Base-by-base conservation (phyloP, 35 echinoderm and acorn worm genomes). In the Heliocidaris tuberculata region DNA sequence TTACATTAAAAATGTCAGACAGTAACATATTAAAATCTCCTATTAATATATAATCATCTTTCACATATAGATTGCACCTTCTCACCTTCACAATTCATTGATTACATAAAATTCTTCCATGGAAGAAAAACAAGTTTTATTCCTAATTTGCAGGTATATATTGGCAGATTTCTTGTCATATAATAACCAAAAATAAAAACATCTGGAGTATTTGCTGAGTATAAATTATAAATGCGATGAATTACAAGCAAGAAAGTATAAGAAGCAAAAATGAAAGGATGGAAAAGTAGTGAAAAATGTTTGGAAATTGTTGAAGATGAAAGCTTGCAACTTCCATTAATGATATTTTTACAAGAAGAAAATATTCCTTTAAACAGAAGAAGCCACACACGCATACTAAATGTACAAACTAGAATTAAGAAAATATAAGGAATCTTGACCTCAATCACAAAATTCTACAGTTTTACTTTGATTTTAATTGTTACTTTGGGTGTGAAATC, bases 11-110 rank as follows among this genome's bases (percentile, higher is more conserved):
- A 78, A 78, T 78, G 65, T 78, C 65, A 78, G 27, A 78, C 65
- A 7, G 65, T 78, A 78, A n/a, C 65, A 78, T 78, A 78, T n/a
- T 78, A 78, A 78, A 78, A 78, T 78, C 65, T 52, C 50, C 50
- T 78, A 78, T 78, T 78, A 78, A 78, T 78, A 78, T 78, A 78
- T 78, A 78, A 78, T 78, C 65, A 78, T 78, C 65, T 78, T 78
- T 78, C 65, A 78, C 27, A 78, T n/a, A 78, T 21, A 78, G 21
- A 78, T 78, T 78, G 65, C 65, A 78, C 65, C 65, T 27, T 78
- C 52, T 56, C 15, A 15, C 52, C 52, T 56, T 12, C 52, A 56
- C 10, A 56, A 10, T 56, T 11, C 65, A 78, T n/a, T 78, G 65
- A 78, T 78, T 78, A 78, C 17, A 78, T 78, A 78, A 78, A 21